Base-by-base conservation (phyloP, 2,888 invertebrate genomes). In the Harpagoxenus sublaevis region DNA sequence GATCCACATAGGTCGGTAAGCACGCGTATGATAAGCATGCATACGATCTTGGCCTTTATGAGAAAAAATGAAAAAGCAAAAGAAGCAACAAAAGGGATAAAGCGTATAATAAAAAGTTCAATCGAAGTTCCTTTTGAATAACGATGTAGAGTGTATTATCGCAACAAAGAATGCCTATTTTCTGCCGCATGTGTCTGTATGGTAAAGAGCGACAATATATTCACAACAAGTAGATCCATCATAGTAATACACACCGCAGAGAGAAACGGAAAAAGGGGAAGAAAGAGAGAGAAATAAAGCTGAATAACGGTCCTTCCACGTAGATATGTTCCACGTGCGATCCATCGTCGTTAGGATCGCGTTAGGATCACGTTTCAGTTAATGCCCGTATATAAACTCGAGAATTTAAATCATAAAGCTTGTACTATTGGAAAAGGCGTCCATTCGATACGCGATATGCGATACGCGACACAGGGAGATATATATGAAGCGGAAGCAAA, bases 91-190 rank as follows among this genome's bases (percentile, higher is more conserved):
- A 65, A 89, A 86, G 82, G 73, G 86, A 75, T 87, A 87, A 85
- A 89, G 84, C 84, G 84, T 86, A 89, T 92, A 90, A 88, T 87
- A 91, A 87, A 89, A 91, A 92, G 91, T 93, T 92, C 89, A 92
- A 93, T 91, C 89, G 90, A 93, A 93, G 94, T 93, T 93, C 93
- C 93, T 93, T 93, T 92, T 92, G 87, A 91, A 92, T 93, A 93
- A 92, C 91, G 89, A 90, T 88, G 86, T 86, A 89, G 88, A 87
- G 82, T 90, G 87, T 89, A 90, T 81, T 73, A 81, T 92, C 89
- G 89, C 88, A 89, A 91, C 70, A 91, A 87, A 84, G 86, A 90
- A 92, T 90, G 90, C 90, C 90, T 89, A 92, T 92, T 93, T 93
- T 93, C 91, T 92, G 92, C 92, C 91, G 90, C 91, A 91, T 92